Evolutionary conservation across 2,113 vertebrate genomes (phyloP), one percentile per base, ranked within the genome.

Genomic region (Ochotona curzoniae): DNA sequence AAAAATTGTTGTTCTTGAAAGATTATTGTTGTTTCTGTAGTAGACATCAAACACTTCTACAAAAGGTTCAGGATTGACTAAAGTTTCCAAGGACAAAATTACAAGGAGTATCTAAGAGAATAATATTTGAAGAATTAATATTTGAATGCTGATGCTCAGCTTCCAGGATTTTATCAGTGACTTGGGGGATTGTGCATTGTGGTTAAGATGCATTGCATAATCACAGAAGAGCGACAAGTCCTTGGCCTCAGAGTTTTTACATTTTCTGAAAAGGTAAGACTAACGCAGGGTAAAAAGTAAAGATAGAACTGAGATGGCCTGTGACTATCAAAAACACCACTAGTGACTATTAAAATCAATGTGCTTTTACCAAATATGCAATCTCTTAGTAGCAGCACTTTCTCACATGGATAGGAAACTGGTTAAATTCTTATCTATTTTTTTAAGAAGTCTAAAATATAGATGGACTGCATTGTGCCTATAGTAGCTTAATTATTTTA

Each of bases 151-250:
- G 14, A 26, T 25, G 26, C 2, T 54, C 3, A 14, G 30, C 71
- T 47, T 61, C 67, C 73, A 44, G 73, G 11, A 51, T 25, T 7
- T 5, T 49, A 90, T 15, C 67, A 60, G 8, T 14, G 73, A 80
- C 15, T 7, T 3, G 15, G 7, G 12, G 32, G 4, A 54, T 8
- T 15, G 18, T 17, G 17, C 63, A 6, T 54, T 21, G 54, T 21
- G 8, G 14, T 35, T 73, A 74, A 35, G 5, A 4, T 5, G 9
- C 15, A 47, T 23, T 28, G 32, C 11, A 10, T 23, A 5, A 23
- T 32, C 20, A 1, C 6, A 7, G 35, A 23, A 38, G 21, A 21
- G 18, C 0, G 0, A 2, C 32, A 35, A 32, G 21, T 8, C 14
- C n/a, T 38, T 49, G 13, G 18, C n/a, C 17, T 81, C 76, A 44